Conservation (phyloP, 2,113 vertebrate genomes). For the Mastomys coucha region DNA sequence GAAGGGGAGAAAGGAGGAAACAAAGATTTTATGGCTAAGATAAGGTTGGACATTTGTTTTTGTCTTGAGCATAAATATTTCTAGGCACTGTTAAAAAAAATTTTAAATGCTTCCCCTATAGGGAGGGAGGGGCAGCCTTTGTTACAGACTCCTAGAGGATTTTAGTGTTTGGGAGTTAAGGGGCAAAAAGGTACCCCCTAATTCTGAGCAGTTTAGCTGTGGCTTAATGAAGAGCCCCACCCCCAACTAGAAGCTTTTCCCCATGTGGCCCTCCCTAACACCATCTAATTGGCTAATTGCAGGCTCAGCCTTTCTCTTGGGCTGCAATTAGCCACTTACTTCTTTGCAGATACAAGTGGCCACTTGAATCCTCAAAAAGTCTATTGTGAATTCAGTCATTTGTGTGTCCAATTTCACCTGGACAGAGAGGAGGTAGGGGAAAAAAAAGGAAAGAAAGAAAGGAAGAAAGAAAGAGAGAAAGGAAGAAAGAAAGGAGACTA, state of each 20-base stretch:
- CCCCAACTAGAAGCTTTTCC: neutral
- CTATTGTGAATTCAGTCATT: constrained; percentile 77
- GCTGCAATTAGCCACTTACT: constrained; percentile 79
- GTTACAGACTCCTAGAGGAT: neutral
- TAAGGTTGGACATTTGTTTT: constrained; percentile 1
- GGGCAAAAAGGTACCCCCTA: neutral
- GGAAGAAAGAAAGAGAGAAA: constrained; percentile 39
- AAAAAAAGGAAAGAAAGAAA: constrained; percentile 53
- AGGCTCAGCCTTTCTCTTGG: constrained; percentile 68
- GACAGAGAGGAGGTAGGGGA: constrained; percentile 15
- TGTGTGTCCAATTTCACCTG: constrained; percentile 73
- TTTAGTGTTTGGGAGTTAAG: neutral
- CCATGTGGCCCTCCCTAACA: neutral
- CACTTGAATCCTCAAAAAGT: constrained; percentile 79
- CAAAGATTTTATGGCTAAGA: constrained; percentile 27
- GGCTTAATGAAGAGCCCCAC: neutral
- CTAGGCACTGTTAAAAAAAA: neutral
- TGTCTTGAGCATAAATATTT: constrained; percentile 28
- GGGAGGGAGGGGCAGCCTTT: neutral
- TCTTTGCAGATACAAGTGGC: constrained; percentile 79
- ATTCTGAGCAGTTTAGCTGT: neutral
- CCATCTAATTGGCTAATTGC: constrained; percentile 76
- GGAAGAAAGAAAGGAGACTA: constrained; percentile 54
- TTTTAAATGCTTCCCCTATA: neutral
- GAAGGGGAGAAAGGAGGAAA: constrained; percentile 8